Evolutionary conservation across 1,140 invertebrate genomes (phyloP).

Genomic region (Aphelinus atriplicis): DNA sequence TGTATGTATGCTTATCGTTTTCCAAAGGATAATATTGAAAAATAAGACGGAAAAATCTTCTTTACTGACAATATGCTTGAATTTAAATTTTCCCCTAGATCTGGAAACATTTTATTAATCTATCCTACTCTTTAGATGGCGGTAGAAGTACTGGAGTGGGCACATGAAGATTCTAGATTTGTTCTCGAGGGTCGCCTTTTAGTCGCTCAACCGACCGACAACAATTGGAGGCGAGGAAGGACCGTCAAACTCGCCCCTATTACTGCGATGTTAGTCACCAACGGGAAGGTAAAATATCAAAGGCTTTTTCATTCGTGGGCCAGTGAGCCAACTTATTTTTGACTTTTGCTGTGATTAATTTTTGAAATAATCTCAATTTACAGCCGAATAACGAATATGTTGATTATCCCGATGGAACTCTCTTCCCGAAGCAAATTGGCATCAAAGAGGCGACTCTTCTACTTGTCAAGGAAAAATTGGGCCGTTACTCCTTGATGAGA

Average conservation of each 20-base stretch:
- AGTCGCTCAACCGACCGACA: conserved; percentile 87
- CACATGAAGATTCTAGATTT: conserved; percentile 89
- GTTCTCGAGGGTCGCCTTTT: conserved; percentile 86
- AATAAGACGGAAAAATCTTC: too few species aligned
- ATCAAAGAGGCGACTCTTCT: conserved; percentile 88
- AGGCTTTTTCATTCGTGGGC: too few species aligned
- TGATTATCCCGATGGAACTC: conserved; percentile 60
- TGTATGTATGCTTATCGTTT: too few species aligned
- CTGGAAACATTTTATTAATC: conserved; percentile 1
- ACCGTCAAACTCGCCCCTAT: conserved; percentile 88
- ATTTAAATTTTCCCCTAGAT: too few species aligned
- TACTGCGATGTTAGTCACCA: conserved; percentile 87
- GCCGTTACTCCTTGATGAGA: conserved; percentile 84
- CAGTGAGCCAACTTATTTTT: too few species aligned
- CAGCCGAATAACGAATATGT: conserved; percentile 67
- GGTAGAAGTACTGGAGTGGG: conserved; percentile 92
- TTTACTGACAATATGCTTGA: too few species aligned
- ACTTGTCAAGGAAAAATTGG: conserved; percentile 89
- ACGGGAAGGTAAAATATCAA: conserved; percentile 74
- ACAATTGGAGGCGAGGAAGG: conserved; percentile 87
- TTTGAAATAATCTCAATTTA: conserved; percentile 42
- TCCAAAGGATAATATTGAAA: too few species aligned
- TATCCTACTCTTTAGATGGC: conserved; percentile 73
- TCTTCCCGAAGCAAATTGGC: conserved; percentile 75
- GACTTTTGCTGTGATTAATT: neutral